Conservation (phyloP, 2,888 invertebrate genomes). For the Monochamus alternatus region DNA sequence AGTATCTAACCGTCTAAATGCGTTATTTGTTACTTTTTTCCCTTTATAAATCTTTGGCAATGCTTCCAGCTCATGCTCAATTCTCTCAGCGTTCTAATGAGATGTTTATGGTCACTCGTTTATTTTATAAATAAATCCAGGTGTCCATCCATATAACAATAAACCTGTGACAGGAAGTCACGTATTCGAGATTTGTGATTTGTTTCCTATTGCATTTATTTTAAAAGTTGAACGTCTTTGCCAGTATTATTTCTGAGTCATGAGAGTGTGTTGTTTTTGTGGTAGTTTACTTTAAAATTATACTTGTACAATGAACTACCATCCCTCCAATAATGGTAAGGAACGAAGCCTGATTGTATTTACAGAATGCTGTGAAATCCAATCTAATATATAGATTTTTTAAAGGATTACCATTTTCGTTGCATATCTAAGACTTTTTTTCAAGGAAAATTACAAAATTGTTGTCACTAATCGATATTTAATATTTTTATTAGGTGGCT, state of each 20-base stretch:
- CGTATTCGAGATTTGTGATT: constrained; percentile 20
- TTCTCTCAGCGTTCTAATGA: background rate
- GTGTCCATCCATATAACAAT: constrained; percentile 5
- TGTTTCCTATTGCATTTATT: constrained; percentile 27
- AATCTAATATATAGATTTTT: no score
- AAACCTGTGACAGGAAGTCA: constrained; percentile 26
- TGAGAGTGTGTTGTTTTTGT: background rate
- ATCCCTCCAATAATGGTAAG: background rate
- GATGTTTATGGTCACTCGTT: background rate
- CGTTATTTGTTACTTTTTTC: no score
- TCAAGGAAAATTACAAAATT: no score
- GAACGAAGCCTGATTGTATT: background rate
- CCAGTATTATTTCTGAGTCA: constrained; percentile 5
- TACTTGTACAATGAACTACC: background rate
- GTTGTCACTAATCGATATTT: no score
- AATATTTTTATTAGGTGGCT: no score
- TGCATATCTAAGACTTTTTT: no score
- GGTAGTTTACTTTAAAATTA: background rate
- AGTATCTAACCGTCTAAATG: no score
- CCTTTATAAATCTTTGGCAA: no score
- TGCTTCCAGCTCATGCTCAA: no score
- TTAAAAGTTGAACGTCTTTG: constrained; percentile 16
- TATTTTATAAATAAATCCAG: constrained; percentile 22
- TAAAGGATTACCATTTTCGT: no score
- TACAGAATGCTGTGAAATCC: no score